These are phyloP conservation scores for Drosophila yooni DNA, from an alignment of 2,888 invertebrate genomes.

Conservation along the genomic window DNA sequence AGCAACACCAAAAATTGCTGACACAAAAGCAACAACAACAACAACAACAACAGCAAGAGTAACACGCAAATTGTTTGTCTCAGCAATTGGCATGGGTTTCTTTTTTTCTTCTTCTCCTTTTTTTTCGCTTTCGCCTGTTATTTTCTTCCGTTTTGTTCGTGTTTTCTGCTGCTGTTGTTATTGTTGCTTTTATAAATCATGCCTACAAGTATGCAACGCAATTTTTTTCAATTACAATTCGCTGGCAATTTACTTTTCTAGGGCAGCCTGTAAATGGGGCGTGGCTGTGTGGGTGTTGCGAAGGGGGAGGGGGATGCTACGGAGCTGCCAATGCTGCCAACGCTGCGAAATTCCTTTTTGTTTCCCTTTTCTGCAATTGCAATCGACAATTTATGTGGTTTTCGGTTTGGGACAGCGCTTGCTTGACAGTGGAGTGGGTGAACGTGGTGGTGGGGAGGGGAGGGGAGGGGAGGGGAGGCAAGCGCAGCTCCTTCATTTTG, in stretches of 20 bases:
- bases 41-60: slow-evolving; percentile 16
- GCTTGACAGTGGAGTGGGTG: background rate
- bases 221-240: slow-evolving; percentile 56
- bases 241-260: slow-evolving; percentile 21
- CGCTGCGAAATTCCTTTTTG: slow-evolving; percentile 10
- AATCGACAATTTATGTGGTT: slow-evolving; percentile 35
- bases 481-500: slow-evolving; percentile 3
- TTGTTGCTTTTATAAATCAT: slow-evolving; percentile 44
- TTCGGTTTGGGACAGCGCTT: too few species aligned
- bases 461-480: too few species aligned
- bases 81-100: slow-evolving; percentile 60
- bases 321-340: slow-evolving; percentile 10
- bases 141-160: background rate
- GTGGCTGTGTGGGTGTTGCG: background rate
- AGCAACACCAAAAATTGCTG: slow-evolving; percentile 52
- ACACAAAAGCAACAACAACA: slow-evolving; percentile 41
- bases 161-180: background rate
- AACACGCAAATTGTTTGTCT: slow-evolving; percentile 59
- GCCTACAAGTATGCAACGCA: slow-evolving; percentile 59
- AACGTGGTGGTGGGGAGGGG: fast-evolving
- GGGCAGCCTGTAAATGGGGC: background rate
- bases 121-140: background rate
- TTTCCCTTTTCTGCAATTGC: slow-evolving; percentile 26
- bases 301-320: background rate
- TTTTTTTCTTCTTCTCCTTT: slow-evolving; percentile 4